Conservation (phyloP, 2,888 invertebrate species). For the Ophion ellenae region DNA sequence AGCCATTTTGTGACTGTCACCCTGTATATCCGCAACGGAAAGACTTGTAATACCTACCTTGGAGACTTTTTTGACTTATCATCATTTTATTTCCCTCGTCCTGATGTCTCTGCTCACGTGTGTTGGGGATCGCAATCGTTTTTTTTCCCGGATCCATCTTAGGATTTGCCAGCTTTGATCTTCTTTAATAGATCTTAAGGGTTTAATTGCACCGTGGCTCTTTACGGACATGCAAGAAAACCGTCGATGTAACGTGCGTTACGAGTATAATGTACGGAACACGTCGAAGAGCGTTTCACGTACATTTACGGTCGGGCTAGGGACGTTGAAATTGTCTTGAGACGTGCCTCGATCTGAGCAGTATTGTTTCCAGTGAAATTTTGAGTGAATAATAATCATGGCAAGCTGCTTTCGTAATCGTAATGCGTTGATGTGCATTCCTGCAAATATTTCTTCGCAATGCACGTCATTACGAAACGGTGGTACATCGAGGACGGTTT, state of each 20-base stretch:
- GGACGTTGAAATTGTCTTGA: too few relatives aligned
- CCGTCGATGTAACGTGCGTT: slow-evolving; percentile 3
- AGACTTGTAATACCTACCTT: too few relatives aligned
- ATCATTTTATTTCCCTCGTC: not conserved
- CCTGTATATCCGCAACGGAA: too few relatives aligned
- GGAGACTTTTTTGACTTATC: too few relatives aligned
- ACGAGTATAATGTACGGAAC: slow-evolving; percentile 4
- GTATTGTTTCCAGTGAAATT: too few relatives aligned
- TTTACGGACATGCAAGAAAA: slow-evolving; percentile 1
- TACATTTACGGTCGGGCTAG: not conserved
- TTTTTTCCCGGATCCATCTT: slow-evolving; percentile 13
- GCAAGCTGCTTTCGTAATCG: too few relatives aligned
- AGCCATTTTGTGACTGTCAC: too few relatives aligned
- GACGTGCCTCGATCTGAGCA: too few relatives aligned
- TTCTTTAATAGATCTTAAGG: slow-evolving; percentile 16
- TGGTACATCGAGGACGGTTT: not conserved
- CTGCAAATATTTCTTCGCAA: slow-evolving; percentile 1
- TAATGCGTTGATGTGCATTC: not conserved
- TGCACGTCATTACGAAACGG: slow-evolving; percentile 16
- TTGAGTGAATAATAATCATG: too few relatives aligned
- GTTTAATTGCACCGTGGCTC: slow-evolving; percentile 20
- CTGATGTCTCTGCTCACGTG: not conserved
- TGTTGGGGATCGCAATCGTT: not conserved
- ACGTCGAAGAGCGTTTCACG: not conserved
- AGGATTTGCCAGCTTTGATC: slow-evolving; percentile 15